These are phyloP conservation scores for Notothenia coriiceps DNA, from an alignment of 2,113 vertebrate genomes.

Conservation along the genomic window DNA sequence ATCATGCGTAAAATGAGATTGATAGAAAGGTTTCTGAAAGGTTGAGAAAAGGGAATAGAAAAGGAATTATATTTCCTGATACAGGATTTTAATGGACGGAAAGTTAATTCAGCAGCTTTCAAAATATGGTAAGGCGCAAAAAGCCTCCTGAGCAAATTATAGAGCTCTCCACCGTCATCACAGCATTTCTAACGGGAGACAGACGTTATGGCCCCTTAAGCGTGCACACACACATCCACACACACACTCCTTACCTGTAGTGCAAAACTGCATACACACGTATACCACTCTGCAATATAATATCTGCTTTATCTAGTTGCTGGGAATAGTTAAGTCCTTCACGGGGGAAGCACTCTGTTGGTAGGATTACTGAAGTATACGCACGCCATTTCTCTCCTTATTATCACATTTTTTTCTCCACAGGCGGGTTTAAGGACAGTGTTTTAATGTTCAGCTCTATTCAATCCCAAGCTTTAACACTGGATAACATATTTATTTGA, in stretches of 20 bases:
- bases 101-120: slow-evolving; percentile 93
- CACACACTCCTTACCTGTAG: slow-evolving; percentile 23
- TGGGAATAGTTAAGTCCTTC: slow-evolving; percentile 79
- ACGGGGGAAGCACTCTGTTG: slow-evolving; percentile 74
- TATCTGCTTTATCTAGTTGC: slow-evolving; percentile 71
- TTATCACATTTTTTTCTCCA: slow-evolving; percentile 70
- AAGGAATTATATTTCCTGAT: slow-evolving; percentile 90
- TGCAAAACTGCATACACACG: slow-evolving; percentile 42
- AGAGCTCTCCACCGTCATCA: slow-evolving; percentile 51
- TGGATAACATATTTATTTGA: slow-evolving; percentile 80
- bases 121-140: slow-evolving; percentile 81
- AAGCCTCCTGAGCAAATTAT: slow-evolving; percentile 83
- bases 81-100: slow-evolving; percentile 92
- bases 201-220: slow-evolving; percentile 44
- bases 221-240: slow-evolving; percentile 20
- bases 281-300: slow-evolving; percentile 55
- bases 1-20: slow-evolving; percentile 97
- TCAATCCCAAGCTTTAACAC: slow-evolving; percentile 72
- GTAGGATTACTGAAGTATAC: slow-evolving; percentile 78
- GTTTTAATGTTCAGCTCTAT: slow-evolving; percentile 75
- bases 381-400: slow-evolving; percentile 67
- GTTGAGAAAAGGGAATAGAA: slow-evolving; percentile 90
- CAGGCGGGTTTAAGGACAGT: slow-evolving; percentile 72
- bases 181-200: slow-evolving; percentile 47
- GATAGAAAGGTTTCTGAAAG: slow-evolving; percentile 94